Base-by-base conservation (phyloP, 2,888 invertebrate species). In the Hipparchia sbordonii region DNA sequence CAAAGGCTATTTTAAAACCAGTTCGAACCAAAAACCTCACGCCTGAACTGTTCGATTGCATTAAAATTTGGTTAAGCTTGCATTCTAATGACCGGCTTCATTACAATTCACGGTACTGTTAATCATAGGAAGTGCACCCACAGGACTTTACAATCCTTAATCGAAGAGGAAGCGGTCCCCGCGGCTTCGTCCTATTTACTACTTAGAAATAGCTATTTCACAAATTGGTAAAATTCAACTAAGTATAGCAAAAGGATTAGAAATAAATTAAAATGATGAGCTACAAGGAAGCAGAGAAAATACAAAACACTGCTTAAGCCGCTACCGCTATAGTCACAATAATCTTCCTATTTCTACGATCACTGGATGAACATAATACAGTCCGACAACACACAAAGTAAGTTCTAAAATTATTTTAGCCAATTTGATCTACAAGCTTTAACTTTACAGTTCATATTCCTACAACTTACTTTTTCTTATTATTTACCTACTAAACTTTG, bases 331-430 rank as follows among this genome's bases (percentile, higher is more conserved):
- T n/a, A 63, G 56, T 70, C 56, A 63, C 63, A 70, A 66, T 66
- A 66, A 48, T 59, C 57, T 65, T 71, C 57, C 33, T 51, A 51
- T 51, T 67, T 54, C 66, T 59, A 45, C 51, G 65, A 52, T 59
- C 39, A 66, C 66, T 71, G 46, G 33, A 48, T 65, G 51, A 59
- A 65, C 39, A 45, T 57, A 57, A 71, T 59, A 66, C 57, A 60
- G 23, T 12, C 33, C 12, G 12, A 63, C n/a, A 54, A 23, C 6
- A 61, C 10, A 54, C 6, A 63, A 46, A 70, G 48, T 23, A 54
- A 8, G 10, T n/a, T 1, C 63, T 3, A 33, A 39, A 39, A 59
- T 9, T 2, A 5, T 39, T 9, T 6, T 9, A 59, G 9, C 33
- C 23, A 71, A 2, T 59, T 13, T 66, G 5, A 60, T 48, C 33